Conservation (phyloP, 2,113 vertebrate species). For the Corvus moneduloides region DNA sequence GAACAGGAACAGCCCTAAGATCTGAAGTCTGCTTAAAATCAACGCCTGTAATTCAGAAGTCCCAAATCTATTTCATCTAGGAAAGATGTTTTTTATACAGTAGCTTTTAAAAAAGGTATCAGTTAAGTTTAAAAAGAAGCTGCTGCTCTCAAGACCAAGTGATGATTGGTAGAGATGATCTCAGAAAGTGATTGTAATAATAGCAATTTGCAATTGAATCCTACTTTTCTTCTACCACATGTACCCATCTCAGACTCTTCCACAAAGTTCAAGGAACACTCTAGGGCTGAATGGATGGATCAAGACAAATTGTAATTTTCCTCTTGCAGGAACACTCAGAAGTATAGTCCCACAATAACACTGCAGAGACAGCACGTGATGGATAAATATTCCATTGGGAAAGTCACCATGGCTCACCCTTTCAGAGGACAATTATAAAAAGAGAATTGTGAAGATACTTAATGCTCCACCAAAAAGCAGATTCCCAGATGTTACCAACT, state of each 20-base stretch:
- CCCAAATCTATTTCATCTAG: neutral
- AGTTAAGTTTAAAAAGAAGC: neutral
- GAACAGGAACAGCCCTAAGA: neutral
- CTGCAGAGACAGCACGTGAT: neutral
- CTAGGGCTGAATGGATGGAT: neutral
- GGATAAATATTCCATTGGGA: neutral
- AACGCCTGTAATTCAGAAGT: neutral
- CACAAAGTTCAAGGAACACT: neutral
- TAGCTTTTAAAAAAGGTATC: neutral
- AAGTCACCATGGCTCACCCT: neutral
- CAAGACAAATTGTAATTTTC: neutral
- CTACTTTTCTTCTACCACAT: neutral
- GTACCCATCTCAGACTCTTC: neutral
- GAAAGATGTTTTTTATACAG: neutral
- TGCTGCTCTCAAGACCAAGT: neutral
- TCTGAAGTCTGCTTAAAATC: neutral
- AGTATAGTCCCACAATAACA: neutral
- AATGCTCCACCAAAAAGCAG: neutral
- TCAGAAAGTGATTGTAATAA: neutral
- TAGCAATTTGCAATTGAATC: neutral
- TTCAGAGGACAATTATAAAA: neutral
- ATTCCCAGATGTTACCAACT: neutral
- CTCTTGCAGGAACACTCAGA: neutral
- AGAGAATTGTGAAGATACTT: conserved; percentile 15
- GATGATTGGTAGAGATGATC: neutral